Percentiles rank a stretch among this genome's conserved stretches.
Evolutionary conservation across 2,113 vertebrate genomes (phyloP).

Genomic region (Cinclus cinclus): DNA sequence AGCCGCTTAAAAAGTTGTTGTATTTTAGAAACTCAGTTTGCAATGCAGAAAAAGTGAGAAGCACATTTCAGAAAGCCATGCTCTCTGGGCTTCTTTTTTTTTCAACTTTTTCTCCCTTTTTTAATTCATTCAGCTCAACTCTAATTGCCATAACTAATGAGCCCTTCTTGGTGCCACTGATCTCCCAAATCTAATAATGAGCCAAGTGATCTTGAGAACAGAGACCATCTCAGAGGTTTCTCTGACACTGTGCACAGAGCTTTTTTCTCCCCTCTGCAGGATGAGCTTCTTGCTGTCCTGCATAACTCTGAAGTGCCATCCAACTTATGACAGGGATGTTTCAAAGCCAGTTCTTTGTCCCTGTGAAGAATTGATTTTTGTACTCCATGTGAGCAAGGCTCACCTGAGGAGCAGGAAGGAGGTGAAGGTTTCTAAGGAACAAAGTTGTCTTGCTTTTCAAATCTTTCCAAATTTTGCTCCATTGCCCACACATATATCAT

Average conservation of each 20-base stretch:
- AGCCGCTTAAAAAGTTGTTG: constrained; percentile 64
- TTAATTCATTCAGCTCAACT: constrained; percentile 42
- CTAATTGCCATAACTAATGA: constrained; percentile 61
- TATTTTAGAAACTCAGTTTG: constrained; percentile 75
- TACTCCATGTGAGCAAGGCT: not conserved
- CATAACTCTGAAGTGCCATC: constrained; percentile 63
- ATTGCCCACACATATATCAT: constrained; percentile 89
- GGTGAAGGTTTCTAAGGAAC: constrained; percentile 80
- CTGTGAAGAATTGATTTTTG: constrained; percentile 44
- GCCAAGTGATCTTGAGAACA: constrained; percentile 80
- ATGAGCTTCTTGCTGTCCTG: constrained; percentile 75
- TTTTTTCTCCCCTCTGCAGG: constrained; percentile 68
- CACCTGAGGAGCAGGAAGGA: constrained; percentile 5
- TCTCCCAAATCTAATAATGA: constrained; percentile 73
- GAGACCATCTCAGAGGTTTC: constrained; percentile 72
- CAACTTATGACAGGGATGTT: not conserved
- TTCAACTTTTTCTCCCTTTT: not conserved
- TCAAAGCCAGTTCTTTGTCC: constrained; percentile 21
- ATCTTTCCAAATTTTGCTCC: constrained; percentile 81
- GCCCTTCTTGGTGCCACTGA: constrained; percentile 68
- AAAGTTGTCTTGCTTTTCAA: constrained; percentile 83
- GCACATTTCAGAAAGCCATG: constrained; percentile 64
- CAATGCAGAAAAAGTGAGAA: constrained; percentile 72
- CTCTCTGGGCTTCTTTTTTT: not conserved
- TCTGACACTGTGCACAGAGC: not conserved